Conservation (phyloP, 2,797 vertebrate genomes). For the Gadopsis marmoratus region DNA sequence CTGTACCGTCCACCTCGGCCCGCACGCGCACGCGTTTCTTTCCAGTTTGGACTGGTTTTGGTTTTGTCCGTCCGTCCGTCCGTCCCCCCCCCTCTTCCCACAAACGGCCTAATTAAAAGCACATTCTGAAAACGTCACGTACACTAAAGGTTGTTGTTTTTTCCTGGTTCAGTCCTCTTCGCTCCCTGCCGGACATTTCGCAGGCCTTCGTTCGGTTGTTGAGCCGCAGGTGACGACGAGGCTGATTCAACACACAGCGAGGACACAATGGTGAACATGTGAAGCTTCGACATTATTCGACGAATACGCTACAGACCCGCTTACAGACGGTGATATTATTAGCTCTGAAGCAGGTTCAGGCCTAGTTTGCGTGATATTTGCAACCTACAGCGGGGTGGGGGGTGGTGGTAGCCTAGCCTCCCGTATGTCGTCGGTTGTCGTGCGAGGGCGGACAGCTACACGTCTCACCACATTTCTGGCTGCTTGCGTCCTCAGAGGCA, state of each 20-base stretch:
- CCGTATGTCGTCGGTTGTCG: conserved; percentile 80
- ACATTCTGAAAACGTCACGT: neutral
- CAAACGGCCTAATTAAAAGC: too few relatives aligned
- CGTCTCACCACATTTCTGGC: conserved; percentile 29
- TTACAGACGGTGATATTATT: conserved; percentile 41
- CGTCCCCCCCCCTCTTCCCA: too few relatives aligned
- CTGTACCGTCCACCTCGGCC: too few relatives aligned
- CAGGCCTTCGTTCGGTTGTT: conserved; percentile 16
- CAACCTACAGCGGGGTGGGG: conserved; percentile 75
- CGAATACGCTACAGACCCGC: neutral
- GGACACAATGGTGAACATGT: conserved; percentile 49
- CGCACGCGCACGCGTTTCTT: too few relatives aligned
- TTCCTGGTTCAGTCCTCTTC: too few relatives aligned
- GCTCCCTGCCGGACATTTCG: neutral
- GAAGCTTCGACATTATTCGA: conserved; percentile 43
- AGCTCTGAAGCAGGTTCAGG: conserved; percentile 64
- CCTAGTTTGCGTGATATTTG: conserved; percentile 76
- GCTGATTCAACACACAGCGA: conserved; percentile 66
- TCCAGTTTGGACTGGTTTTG: conserved; percentile 84
- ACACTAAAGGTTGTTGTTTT: too few relatives aligned
- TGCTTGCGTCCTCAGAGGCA: neutral
- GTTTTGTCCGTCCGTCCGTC: too few relatives aligned
- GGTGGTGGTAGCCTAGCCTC: conserved; percentile 81
- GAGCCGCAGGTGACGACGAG: conserved; percentile 52
- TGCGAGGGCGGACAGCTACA: conserved; percentile 69